These are phyloP conservation scores for Vespertilio murinus DNA, from an alignment of 2,797 vertebrate species.

Conservation along the genomic window DNA sequence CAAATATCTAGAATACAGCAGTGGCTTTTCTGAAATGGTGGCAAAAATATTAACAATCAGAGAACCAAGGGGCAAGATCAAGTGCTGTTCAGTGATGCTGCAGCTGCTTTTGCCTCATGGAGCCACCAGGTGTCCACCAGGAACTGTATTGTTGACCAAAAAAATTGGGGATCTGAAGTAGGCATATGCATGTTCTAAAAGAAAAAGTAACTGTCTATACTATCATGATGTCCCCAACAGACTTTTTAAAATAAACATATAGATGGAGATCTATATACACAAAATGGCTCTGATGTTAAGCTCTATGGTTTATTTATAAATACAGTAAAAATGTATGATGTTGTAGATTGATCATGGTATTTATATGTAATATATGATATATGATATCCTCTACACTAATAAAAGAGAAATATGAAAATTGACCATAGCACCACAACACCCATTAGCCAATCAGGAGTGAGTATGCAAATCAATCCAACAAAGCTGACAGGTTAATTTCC, in stretches of 20 bases:
- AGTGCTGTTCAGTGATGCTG: background rate
- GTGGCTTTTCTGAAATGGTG: background rate
- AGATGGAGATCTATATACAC: background rate
- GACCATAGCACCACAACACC: too few species aligned
- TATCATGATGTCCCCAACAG: too few species aligned
- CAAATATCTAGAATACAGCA: background rate
- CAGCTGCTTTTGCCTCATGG: background rate
- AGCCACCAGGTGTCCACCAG: background rate
- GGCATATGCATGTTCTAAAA: too few species aligned
- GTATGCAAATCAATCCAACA: too few species aligned
- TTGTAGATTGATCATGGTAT: background rate
- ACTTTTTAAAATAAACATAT: background rate
- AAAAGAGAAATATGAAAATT: too few species aligned
- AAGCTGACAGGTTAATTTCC: too few species aligned
- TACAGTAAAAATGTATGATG: background rate
- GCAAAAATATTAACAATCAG: background rate
- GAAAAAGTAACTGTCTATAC: background rate
- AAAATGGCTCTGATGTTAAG: background rate
- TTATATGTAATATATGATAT: background rate
- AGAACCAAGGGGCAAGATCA: background rate
- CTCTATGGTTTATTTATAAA: background rate
- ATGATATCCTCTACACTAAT: too few species aligned
- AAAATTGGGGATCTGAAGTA: background rate
- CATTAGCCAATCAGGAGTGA: too few species aligned
- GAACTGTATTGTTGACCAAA: background rate